Evolutionary conservation across 2,797 vertebrate species (phyloP), one percentile per base, ranked within the genome.

Genomic region (Phylloscopus collybita): DNA sequence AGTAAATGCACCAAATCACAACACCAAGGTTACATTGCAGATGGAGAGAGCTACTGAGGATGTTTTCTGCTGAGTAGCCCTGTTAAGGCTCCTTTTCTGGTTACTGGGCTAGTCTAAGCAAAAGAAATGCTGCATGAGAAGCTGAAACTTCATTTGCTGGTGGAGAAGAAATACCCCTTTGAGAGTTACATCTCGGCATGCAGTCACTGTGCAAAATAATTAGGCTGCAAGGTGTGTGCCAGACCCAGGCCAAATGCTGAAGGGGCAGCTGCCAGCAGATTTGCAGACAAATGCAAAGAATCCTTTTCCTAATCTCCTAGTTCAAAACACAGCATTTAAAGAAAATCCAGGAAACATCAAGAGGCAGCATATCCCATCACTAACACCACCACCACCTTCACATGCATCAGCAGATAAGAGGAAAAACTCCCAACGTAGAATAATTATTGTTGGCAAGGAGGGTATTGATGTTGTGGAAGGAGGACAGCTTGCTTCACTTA

Each of bases 381-480:
- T 86, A 81, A 75, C 85, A 80, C 66, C 40, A 30, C 26, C 51
- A 16, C 59, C 26, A 32, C 30, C n/a, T 51, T 62, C 16, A 22
- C 26, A 47, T 25, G 74, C 64, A 95, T 57, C 56, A 93, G 61
- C 66, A 93, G 91, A 89, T 94, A 92, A 83, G 67, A 86, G 57
- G 47, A 59, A 88, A 86, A 92, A 75, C 61, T 87, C 54, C 69
- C 36, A 1, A 1, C 16, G 56, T 4, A 45, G 62, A 80, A 49
- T 59, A 61, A 85, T 96, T 94, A 86, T 93, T 90, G 61, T 89
- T 96, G 96, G 93, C 95, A 93, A 75, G 36, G 22, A 78, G 9
- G 32, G 25, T 93, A 83, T 95, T 96, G 86, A 84, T 82, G 51
- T 65, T 93, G 76, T 49, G 88, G 34, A 92, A 90, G 79, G 62